phyloP scores from a whole-genome alignment of 1,140 invertebrate species.

The Eciton burchellii region DNA sequence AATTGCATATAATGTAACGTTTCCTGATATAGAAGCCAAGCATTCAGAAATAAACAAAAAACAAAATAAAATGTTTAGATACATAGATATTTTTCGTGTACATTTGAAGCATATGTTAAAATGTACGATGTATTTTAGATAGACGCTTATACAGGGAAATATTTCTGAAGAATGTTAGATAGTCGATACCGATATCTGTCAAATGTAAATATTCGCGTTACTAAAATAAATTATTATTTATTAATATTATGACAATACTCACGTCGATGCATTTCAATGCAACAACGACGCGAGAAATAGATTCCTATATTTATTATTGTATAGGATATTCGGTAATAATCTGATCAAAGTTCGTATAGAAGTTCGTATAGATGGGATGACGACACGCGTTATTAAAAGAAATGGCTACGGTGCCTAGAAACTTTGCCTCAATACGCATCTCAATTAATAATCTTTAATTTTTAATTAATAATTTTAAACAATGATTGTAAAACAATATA shows the following conservation, averaged over 20 bases:
- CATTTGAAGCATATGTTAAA: slow-evolving; percentile 31
- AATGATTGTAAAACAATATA: too few relatives aligned
- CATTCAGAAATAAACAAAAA: slow-evolving; percentile 21
- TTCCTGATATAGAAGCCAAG: neutral
- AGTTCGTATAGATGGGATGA: too few relatives aligned
- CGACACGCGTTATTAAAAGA: too few relatives aligned
- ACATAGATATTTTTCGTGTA: slow-evolving; percentile 14
- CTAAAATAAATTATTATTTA: slow-evolving; percentile 42
- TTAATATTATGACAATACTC: slow-evolving; percentile 16
- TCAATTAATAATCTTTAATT: too few relatives aligned
- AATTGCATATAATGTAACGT: neutral
- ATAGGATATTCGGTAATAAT: too few relatives aligned
- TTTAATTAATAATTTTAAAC: too few relatives aligned
- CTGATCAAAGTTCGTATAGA: too few relatives aligned
- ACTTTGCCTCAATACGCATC: too few relatives aligned
- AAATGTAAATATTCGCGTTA: slow-evolving; percentile 14
- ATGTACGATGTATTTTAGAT: slow-evolving; percentile 27
- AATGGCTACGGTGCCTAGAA: too few relatives aligned
- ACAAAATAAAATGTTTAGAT: slow-evolving; percentile 11
- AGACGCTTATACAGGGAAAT: slow-evolving; percentile 37
- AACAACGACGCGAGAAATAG: slow-evolving; percentile 20
- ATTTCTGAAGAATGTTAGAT: slow-evolving; percentile 42
- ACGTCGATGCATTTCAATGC: neutral
- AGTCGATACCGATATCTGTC: slow-evolving; percentile 9
- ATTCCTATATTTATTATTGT: neutral